Conservation (phyloP, 2,113 vertebrate genomes). For the Dendropsophus ebraccatus region DNA sequence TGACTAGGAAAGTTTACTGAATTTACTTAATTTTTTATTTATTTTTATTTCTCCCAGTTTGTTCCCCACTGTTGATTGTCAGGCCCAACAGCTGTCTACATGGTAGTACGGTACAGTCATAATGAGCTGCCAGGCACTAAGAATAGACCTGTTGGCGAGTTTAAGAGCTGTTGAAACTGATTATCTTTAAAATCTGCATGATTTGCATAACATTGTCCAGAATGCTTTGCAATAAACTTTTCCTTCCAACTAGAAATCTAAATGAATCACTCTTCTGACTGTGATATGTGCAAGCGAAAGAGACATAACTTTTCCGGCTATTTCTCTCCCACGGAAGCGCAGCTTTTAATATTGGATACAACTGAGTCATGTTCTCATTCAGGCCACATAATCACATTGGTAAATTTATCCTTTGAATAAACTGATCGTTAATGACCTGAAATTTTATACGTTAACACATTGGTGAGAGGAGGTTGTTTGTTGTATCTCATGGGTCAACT, state of each 20-base stretch:
- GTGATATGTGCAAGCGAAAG: slow-evolving; percentile 24
- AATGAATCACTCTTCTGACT: slow-evolving; percentile 6
- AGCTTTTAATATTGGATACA: neutral
- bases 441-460: neutral
- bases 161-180: slow-evolving; percentile 27
- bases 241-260: slow-evolving; percentile 26
- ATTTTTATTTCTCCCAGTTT: neutral
- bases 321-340: slow-evolving; percentile 4
- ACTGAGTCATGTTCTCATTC: too few species aligned
- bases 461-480: neutral
- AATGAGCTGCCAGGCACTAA: neutral
- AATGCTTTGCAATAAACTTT: slow-evolving; percentile 33
- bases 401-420: neutral
- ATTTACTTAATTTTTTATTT: neutral
- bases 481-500: neutral
- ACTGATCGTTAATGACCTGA: neutral
- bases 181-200: slow-evolving; percentile 24
- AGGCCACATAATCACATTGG: neutral
- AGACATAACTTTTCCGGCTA: slow-evolving; percentile 28
- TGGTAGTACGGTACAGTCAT: neutral
- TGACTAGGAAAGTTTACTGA: neutral
- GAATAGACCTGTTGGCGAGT: slow-evolving; percentile 29
- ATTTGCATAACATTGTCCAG: slow-evolving; percentile 37
- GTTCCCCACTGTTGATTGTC: neutral
- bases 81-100: neutral